Evolutionary conservation across 2,888 invertebrate species (phyloP).

Genomic region (Zelleria hepariella): DNA sequence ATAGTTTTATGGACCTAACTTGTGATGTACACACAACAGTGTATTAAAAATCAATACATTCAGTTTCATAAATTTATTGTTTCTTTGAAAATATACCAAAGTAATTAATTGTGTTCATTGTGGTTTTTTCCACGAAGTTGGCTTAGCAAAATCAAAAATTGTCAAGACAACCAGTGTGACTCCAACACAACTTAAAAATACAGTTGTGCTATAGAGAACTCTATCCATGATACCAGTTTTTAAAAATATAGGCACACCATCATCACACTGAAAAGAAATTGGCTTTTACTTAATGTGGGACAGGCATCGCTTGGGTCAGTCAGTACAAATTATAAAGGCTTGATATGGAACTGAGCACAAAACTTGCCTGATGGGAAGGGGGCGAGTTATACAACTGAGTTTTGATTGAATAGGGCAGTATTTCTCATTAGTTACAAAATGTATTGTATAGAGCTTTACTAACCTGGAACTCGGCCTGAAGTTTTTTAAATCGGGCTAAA

Average conservation of each 20-base stretch:
- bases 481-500: constrained; percentile 24
- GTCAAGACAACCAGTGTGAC: constrained; percentile 14
- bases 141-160: constrained; percentile 26
- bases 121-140: constrained; percentile 26
- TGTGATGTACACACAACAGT: too few relatives aligned
- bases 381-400: too few relatives aligned
- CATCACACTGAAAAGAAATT: constrained; percentile 26
- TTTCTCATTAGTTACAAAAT: too few relatives aligned
- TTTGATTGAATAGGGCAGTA: too few relatives aligned
- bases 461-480: constrained; percentile 30
- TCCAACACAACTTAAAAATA: constrained; percentile 20
- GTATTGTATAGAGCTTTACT: too few relatives aligned
- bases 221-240: constrained; percentile 40
- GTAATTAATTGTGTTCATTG: constrained; percentile 15
- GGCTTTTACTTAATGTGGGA: background rate
- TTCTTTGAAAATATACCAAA: background rate
- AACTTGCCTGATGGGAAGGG: too few relatives aligned
- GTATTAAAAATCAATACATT: background rate
- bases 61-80: background rate
- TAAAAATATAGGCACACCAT: constrained; percentile 39
- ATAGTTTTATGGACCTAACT: too few relatives aligned
- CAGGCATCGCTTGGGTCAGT: too few relatives aligned
- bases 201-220: constrained; percentile 27
- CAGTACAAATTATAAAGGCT: too few relatives aligned
- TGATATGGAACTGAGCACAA: too few relatives aligned